Base-by-base conservation (phyloP, 2,797 vertebrate genomes). In the Gallinago nigripennis region DNA sequence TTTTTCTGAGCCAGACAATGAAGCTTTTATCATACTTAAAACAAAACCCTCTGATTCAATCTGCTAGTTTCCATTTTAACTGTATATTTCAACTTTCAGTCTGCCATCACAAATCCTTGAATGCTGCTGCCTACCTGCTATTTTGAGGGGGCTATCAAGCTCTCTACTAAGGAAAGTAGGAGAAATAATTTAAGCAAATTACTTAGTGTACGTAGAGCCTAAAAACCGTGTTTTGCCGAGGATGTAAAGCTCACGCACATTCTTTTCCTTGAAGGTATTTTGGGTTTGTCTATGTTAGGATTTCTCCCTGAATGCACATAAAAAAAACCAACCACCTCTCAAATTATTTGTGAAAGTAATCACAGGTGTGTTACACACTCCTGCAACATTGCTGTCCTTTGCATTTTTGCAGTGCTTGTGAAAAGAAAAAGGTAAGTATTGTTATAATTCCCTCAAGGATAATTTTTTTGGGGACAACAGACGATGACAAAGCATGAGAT, bases 121-220 rank as follows among this genome's bases (percentile, higher is more conserved):
- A 88, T 0, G 0, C 28, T 94, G 68, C 37, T 75, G 84, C 71
- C 77, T 82, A 58, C 73, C 68, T 94, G 58, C 50, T 93, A 56
- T 83, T 87, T 90, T 86, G 54, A 90, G 76, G 16, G 33, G 57
- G 15, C 9, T 45, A 94, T 68, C 41, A 80, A 90, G 15, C 37
- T 81, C 53, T 88, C 51, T 77, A 17, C 79, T 69, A 89, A 68
- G 71, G 64, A 33, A 91, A 90, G 37, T 3, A 65, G 45, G 24
- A 91, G 82, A 94, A 81, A 87, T 64, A 91, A 96, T 86, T 87
- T 70, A 83, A 83, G 85, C 37, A 71, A 71, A 83, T 85, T 89
- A 81, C 65, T 78, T 37, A 64, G 39, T 20, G 19, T 58, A 71
- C 0, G 4, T 25, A 69, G 28, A 16, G 12, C 61, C 69, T 65